A percentile compares a stretch with the other conserved stretches of the same genome.
Evolutionary conservation across 2,113 vertebrate genomes (phyloP).

Genomic region (Aphyosemion australe): DNA sequence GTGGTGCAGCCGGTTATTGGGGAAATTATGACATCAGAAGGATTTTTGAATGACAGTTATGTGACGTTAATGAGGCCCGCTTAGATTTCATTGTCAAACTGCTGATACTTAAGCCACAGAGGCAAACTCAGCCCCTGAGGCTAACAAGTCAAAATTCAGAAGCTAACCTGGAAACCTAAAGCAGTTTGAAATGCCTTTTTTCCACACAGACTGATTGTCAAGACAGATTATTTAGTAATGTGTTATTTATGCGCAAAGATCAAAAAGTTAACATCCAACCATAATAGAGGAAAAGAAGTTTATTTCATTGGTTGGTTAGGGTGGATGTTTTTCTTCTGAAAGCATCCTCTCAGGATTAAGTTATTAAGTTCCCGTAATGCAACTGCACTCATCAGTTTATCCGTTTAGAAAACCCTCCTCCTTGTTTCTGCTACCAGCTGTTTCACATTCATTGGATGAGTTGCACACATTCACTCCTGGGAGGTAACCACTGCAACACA

Average conservation of each 20-base stretch:
- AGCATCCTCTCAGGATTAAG: constrained; percentile 1
- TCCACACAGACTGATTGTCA: constrained; percentile 2
- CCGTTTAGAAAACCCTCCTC: constrained; percentile 8
- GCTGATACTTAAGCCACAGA: constrained; percentile 35
- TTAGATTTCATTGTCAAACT: constrained; percentile 55
- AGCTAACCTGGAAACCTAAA: constrained; percentile 29
- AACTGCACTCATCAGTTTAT: constrained; percentile 38
- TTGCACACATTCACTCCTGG: constrained; percentile 52
- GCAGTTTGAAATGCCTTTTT: constrained; percentile 1
- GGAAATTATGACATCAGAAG: constrained; percentile 49
- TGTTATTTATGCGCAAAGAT: background rate
- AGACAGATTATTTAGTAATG: constrained; percentile 8
- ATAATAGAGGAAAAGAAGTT: background rate
- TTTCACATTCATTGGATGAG: constrained; percentile 54
- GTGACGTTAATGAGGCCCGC: constrained; percentile 56
- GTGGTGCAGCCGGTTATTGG: constrained; percentile 38
- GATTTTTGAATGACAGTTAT: constrained; percentile 58
- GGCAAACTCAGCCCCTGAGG: constrained; percentile 28
- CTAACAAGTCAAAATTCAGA: constrained; percentile 34
- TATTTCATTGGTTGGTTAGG: background rate
- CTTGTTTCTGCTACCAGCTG: constrained; percentile 35
- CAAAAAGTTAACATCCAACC: background rate
- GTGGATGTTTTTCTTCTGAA: too few species aligned
- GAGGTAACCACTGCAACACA: constrained; percentile 45
- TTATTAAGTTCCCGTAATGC: constrained; percentile 2